These are phyloP conservation scores for Drosophila stalkeri DNA, from an alignment of 2,888 invertebrate genomes.

Conservation along the genomic window DNA sequence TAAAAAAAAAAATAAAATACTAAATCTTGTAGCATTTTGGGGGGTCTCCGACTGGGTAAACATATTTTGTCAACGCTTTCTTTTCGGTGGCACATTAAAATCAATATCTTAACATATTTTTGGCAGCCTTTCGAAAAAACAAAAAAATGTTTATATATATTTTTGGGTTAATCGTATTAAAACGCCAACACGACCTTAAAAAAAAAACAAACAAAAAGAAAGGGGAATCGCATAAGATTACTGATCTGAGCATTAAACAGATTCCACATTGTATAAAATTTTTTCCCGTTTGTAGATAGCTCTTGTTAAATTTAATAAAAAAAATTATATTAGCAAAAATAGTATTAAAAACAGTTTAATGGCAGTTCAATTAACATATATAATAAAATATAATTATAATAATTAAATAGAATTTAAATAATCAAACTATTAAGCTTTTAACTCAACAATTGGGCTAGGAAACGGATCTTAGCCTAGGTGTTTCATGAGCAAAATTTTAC, in stretches of 20 bases:
- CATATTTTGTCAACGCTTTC: slow-evolving; percentile 64
- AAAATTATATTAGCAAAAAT: too few species aligned
- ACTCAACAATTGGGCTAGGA: too few species aligned
- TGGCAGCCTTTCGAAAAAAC: slow-evolving; percentile 50
- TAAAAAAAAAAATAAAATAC: slow-evolving; percentile 11
- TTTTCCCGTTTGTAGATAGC: not conserved
- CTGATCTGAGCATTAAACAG: slow-evolving; percentile 3
- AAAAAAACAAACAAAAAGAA: not conserved
- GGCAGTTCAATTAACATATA: too few species aligned
- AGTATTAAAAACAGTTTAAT: too few species aligned
- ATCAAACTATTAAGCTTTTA: too few species aligned
- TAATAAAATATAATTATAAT: too few species aligned
- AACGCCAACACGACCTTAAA: slow-evolving; percentile 46
- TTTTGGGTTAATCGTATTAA: slow-evolving; percentile 59
- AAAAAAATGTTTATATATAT: slow-evolving; percentile 27
- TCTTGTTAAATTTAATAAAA: not conserved
- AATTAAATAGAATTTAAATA: too few species aligned
- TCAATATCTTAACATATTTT: slow-evolving; percentile 63
- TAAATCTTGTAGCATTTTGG: slow-evolving; percentile 28
- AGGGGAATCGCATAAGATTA: not conserved
- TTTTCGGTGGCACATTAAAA: slow-evolving; percentile 50
- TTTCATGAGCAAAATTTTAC: too few species aligned
- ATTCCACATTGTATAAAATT: not conserved
- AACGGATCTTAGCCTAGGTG: too few species aligned
- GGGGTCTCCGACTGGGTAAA: slow-evolving; percentile 42